Base-by-base conservation (phyloP, 2,888 invertebrate species). In the Lithosia quadra region DNA sequence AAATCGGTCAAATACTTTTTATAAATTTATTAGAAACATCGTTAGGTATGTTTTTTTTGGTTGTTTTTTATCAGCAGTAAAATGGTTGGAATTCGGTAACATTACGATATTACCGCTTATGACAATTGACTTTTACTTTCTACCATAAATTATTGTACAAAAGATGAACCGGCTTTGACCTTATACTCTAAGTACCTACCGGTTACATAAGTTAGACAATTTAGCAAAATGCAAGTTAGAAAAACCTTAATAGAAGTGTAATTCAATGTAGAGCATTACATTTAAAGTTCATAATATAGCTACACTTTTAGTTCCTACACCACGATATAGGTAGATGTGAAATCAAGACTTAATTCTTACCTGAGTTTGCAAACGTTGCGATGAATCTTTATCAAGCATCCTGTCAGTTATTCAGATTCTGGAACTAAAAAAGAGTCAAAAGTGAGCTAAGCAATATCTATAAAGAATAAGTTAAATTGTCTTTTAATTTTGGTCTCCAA, bases 101-200 rank as follows among this genome's bases (percentile, higher is more conserved):
- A 55, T 55, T 33, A 63, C 34, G 21, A 15, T 22, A 34, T 53
- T 21, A 63, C 33, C 21, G 34, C 21, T 33, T 63, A 63, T 53
- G 33, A 63, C 53, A 62, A 28, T 49, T 49, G n/a, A 53, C 21
- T 53, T 53, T 53, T 63, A 55, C 63, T 62, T 69, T 59, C 49
- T 65, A 60, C 58, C 68, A 76, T 71, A 68, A 76, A 63, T 67
- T 72, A 36, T 34, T 53, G 34, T 22, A 34, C 18, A 55, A 49
- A 49, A 49, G 33, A 62, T 33, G 39, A 61, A 43, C 49, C 28
- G 28, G 62, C 33, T 33, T 21, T 28, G n/a, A 28, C 15, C 33
- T 49, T n/a, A 13, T 49, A 21, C 21, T 22, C 22, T 21, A 36
- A 2, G 11, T 21, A 49, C 21, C 11, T 24, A 15, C 9, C 21